Percentiles rank a stretch among this genome's conserved stretches.
phyloP scores from a whole-genome alignment of 2,113 vertebrate species.

The Actinemys pallida region DNA sequence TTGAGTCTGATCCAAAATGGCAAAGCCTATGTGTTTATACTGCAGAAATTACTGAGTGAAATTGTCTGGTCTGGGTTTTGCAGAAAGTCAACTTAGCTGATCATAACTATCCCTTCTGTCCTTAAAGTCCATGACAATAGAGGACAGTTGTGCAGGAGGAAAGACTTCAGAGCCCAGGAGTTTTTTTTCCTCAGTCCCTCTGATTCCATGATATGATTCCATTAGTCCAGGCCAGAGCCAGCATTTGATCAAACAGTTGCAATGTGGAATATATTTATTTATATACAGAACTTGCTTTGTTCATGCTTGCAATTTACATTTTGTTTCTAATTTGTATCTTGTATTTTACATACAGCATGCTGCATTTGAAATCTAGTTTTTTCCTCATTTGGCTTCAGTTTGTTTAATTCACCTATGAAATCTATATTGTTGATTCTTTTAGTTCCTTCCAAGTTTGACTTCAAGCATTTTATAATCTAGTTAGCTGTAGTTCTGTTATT shows the following conservation, averaged over 20 bases:
- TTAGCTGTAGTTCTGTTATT: not conserved
- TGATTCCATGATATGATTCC: not conserved
- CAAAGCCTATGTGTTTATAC: not conserved
- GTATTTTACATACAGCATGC: not conserved
- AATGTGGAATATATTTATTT: not conserved
- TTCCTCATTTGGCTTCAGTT: not conserved
- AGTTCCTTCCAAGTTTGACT: not conserved
- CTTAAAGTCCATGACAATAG: not conserved
- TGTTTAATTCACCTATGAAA: not conserved
- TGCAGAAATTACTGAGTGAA: not conserved
- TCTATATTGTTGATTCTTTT: not conserved
- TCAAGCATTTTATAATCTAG: not conserved
- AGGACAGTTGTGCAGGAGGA: not conserved
- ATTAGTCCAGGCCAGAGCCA: not conserved
- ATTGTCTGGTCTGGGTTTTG: not conserved
- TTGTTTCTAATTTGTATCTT: not conserved
- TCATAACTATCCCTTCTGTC: not conserved
- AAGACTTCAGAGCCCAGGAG: not conserved
- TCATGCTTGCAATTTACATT: not conserved
- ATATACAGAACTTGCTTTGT: not conserved
- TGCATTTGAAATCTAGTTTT: not conserved
- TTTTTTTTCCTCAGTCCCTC: not conserved
- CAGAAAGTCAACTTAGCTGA: not conserved
- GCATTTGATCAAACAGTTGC: not conserved
- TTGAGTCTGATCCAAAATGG: rapidly evolving